These are phyloP conservation scores for Macrostomum lignano DNA, from an alignment of 1,140 invertebrate genomes.

Conservation along the genomic window DNA sequence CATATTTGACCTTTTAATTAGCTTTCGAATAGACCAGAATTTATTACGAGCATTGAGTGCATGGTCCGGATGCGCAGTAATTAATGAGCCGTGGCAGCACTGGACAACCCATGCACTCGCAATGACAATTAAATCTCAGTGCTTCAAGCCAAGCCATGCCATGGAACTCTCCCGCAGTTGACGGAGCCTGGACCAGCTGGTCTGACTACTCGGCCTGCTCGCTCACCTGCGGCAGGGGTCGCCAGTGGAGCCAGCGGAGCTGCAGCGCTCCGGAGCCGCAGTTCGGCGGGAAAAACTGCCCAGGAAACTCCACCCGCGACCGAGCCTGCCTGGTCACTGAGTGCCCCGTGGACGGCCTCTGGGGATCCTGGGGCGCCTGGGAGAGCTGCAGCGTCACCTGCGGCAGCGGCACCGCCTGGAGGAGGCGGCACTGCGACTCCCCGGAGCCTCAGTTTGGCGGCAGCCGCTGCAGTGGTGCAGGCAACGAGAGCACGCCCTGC, in stretches of 20 bases:
- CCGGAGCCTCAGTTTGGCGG: slow-evolving; percentile 20
- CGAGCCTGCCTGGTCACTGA: slow-evolving; percentile 9
- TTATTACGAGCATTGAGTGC: too few species aligned
- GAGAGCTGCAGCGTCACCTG: slow-evolving; percentile 12
- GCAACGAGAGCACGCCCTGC: too few species aligned
- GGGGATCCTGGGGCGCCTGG: slow-evolving; percentile 13
- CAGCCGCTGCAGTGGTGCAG: slow-evolving; percentile 10
- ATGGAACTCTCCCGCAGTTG: too few species aligned
- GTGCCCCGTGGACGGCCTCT: slow-evolving; percentile 11
- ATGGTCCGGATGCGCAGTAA: too few species aligned
- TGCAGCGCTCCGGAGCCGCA: slow-evolving; percentile 19
- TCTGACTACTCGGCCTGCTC: slow-evolving; percentile 25
- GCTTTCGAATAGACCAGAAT: too few species aligned
- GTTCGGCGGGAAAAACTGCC: slow-evolving; percentile 13
- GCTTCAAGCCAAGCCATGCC: too few species aligned
- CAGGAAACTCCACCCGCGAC: slow-evolving; percentile 9
- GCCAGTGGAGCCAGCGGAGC: slow-evolving; percentile 7
- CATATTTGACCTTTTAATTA: too few species aligned
- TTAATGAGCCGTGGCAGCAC: too few species aligned
- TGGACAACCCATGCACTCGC: too few species aligned
- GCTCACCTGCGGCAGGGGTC: slow-evolving; percentile 15
- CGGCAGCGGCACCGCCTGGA: slow-evolving; percentile 8
- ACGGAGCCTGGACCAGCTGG: slow-evolving; percentile 30
- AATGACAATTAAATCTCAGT: too few species aligned
- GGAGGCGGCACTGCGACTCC: slow-evolving; percentile 3